phyloP scores from a whole-genome alignment of 2,888 invertebrate species.

The Drosophila multiciliata region DNA sequence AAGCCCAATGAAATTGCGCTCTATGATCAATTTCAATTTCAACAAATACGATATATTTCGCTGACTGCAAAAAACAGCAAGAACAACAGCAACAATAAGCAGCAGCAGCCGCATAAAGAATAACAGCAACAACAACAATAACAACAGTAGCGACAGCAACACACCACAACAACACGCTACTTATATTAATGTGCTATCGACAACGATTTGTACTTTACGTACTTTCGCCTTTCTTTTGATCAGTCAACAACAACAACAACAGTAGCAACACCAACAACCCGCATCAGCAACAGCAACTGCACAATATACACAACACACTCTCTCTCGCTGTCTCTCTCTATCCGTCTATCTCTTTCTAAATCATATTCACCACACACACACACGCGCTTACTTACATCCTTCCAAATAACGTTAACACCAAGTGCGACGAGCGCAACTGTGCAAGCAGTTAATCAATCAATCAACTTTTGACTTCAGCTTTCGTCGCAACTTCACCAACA shows the following conservation, averaged over 20 bases:
- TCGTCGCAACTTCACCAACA: constrained; percentile 47
- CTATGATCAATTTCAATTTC: constrained; percentile 58
- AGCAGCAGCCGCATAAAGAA: constrained; percentile 31
- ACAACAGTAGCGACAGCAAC: constrained; percentile 37
- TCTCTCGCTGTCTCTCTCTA: constrained; percentile 6
- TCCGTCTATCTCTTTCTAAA: constrained; percentile 10
- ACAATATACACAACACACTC: constrained; percentile 12
- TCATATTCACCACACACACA: constrained; percentile 27
- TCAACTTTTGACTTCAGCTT: constrained; percentile 34
- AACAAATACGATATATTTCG: constrained; percentile 75
- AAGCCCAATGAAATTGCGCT: constrained; percentile 46
- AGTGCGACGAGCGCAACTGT: constrained; percentile 25
- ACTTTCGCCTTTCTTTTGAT: constrained; percentile 8
- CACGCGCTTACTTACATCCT: constrained; percentile 4
- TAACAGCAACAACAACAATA: constrained; percentile 34
- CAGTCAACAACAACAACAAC: constrained; percentile 20
- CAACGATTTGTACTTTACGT: constrained; percentile 27
- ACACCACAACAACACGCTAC: constrained; percentile 31
- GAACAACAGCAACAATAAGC: constrained; percentile 37
- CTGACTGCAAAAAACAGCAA: constrained; percentile 55
- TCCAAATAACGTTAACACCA: constrained; percentile 21
- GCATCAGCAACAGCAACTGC: constrained; percentile 30
- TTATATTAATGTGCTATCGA: constrained; percentile 21
- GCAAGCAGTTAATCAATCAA: constrained; percentile 31
- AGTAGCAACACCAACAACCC: constrained; percentile 18